Evolutionary conservation across 2,797 vertebrate species (phyloP), one percentile per base, ranked within the genome.

Genomic region (Valencia hispanica): DNA sequence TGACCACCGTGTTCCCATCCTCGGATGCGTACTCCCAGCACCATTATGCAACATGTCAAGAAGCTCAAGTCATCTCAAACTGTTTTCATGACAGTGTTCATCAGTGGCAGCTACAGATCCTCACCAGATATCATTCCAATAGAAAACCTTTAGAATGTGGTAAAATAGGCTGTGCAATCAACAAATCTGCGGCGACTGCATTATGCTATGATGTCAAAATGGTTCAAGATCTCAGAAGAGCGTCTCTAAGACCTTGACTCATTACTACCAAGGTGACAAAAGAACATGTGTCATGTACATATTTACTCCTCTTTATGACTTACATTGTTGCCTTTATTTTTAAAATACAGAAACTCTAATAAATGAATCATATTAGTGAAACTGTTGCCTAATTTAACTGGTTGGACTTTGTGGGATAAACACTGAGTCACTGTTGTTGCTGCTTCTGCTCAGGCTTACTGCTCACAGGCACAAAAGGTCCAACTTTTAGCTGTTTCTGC

Each of bases 401-500:
- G 55, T 47, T 22, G 25, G 34, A n/a, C 66, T 70, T 68, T 34
- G 73, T 78, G 81, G 74, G 78, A 79, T 81, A 20, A 83, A 73
- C 6, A 18, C 73, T 82, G 79, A 83, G 72, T 88, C 63, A 51
- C 77, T 75, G 15, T 41, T 48, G 43, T n/a, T 69, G 47, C 65
- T 51, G 5, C 34, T 78, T 57, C 73, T 69, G 79, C 41, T 68
- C 55, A n/a, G 17, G 53, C 39, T 70, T 7, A 41, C 79, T 39
- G 11, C 80, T 65, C 81, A 79, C 80, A 63, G 48, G 74, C 68
- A 75, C 74, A 72, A 57, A 75, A 85, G 78, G 84, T 88, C 68
- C 12, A 27, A 83, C 78, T 78, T 80, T 74, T 73, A 82, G 77
- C 76, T 71, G 65, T 57, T 68, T 69, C 57, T 68, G 74, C n/a